Base-by-base conservation (phyloP, 2,113 vertebrate genomes). In the Takifugu flavidus region DNA sequence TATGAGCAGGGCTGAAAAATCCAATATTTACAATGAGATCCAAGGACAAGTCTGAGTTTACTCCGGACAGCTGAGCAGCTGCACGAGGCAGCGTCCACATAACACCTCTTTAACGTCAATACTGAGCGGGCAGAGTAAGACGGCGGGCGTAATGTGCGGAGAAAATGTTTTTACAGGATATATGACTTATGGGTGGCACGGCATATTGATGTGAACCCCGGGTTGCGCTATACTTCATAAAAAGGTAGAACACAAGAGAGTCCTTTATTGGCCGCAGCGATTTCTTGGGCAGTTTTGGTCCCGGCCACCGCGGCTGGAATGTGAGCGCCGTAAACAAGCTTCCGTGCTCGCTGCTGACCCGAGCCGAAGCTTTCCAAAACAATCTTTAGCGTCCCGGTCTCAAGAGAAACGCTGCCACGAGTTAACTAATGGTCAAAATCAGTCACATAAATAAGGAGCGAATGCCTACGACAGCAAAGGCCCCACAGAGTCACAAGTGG, bases 71-170 rank as follows among this genome's bases (percentile, higher is more conserved):
- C 66, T 53, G 70, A 68, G 72, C 84, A 82, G 88, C 81, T 85
- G 84, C 76, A 75, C 50, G 28, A 65, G 54, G 65, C 82, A 70
- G 56, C 77, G 20, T 89, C 81, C 70, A 82, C 73, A 76, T 62
- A 65, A 78, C 82, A 86, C 82, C 87, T 84, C 77, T 67, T 87
- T 76, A 86, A 83, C 2, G 78, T 89, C 87, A 86, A 79, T 78
- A 49, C 45, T 12, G 49, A 67, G 56, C 1, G 64, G 78, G 20
- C 64, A 85, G 76, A 79, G 77, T 25, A 59, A 76, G 80, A 82
- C 65, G 75, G 59, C 62, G 28, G 57, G 70, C 62, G 70, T 81
- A 43, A 81, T 64, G 56, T 60, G 63, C 20, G 59, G 58, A 29
- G 62, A 70, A 81, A 85, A 74, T 58, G 70, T 64, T 73, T 84